phyloP scores from a whole-genome alignment of 2,797 vertebrate genomes.

The Scleropages formosus region DNA sequence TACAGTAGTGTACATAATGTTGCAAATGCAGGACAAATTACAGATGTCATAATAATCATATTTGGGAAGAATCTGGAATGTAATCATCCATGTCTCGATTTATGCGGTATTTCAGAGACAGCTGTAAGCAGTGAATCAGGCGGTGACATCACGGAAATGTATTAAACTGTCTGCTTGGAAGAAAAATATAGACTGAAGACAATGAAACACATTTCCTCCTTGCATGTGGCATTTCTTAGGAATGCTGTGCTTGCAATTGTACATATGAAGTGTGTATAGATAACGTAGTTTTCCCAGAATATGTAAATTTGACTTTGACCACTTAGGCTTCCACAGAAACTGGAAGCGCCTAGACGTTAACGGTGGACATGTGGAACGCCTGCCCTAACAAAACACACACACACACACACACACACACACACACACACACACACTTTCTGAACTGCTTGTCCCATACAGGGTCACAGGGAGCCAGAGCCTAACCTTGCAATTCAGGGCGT shows the following conservation, averaged over 20 bases:
- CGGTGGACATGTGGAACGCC: too few species aligned
- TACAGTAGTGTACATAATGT: slow-evolving; percentile 63
- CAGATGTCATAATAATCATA: slow-evolving; percentile 55
- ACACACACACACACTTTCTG: too few species aligned
- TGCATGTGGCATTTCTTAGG: not conserved
- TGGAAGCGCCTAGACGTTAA: too few species aligned
- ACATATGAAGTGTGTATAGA: not conserved
- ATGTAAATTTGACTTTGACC: too few species aligned
- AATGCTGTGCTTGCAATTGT: not conserved
- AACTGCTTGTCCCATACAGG: too few species aligned
- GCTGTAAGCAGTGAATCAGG: slow-evolving; percentile 60
- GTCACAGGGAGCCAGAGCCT: too few species aligned
- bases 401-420: too few species aligned
- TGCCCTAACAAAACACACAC: too few species aligned
- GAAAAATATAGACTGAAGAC: not conserved
- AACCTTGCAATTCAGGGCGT: too few species aligned
- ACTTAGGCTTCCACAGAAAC: too few species aligned
- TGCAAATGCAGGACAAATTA: slow-evolving; percentile 48
- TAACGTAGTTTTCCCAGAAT: not conserved
- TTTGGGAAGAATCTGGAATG: slow-evolving; percentile 59
- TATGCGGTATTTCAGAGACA: slow-evolving; percentile 56
- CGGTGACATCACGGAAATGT: slow-evolving; percentile 65
- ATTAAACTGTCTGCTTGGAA: not conserved
- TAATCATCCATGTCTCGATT: slow-evolving; percentile 51
- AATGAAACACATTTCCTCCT: not conserved